phyloP scores from a whole-genome alignment of 35 echinoderm and acorn worm genomes.

The Hemicentrotus pulcherrimus region DNA sequence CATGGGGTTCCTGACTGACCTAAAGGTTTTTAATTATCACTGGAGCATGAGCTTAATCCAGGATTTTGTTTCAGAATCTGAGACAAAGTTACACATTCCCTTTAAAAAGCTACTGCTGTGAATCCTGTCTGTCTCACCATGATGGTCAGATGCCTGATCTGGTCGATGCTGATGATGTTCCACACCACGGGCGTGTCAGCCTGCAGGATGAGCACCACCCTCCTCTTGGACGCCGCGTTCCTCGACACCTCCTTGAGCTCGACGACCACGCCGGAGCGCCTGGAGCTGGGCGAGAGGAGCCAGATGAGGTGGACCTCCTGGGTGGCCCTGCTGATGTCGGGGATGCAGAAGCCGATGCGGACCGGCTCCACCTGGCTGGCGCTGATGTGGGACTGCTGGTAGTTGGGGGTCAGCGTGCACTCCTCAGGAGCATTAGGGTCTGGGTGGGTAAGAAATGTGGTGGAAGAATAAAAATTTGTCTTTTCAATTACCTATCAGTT shows the following conservation, averaged over 20 bases:
- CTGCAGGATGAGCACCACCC: constrained; percentile 17
- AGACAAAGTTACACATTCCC: too few relatives aligned
- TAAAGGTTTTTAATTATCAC: too few relatives aligned
- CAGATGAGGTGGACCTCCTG: constrained; percentile 40
- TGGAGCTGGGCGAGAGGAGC: constrained; percentile 28
- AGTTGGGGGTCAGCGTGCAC: not conserved
- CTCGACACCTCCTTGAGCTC: not conserved
- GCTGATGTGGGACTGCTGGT: not conserved
- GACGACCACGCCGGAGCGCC: not conserved
- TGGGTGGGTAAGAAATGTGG: not conserved
- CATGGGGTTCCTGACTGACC: too few relatives aligned
- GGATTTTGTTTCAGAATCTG: too few relatives aligned
- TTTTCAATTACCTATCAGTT: too few relatives aligned
- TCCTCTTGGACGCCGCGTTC: not conserved
- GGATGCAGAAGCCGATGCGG: constrained; percentile 29
- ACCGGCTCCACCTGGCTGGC: constrained; percentile 29
- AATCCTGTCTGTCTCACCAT: not conserved
- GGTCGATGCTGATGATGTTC: constrained; percentile 11
- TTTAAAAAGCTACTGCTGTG: too few relatives aligned
- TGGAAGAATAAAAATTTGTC: not conserved
- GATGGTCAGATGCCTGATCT: constrained; percentile 23
- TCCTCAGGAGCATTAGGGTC: constrained; percentile 30
- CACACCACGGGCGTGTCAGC: constrained; percentile 2
- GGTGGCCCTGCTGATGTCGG: not conserved
- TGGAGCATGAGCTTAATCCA: too few relatives aligned